Evolutionary conservation across 2,888 invertebrate genomes (phyloP).

Genomic region (Lobophora halterata): DNA sequence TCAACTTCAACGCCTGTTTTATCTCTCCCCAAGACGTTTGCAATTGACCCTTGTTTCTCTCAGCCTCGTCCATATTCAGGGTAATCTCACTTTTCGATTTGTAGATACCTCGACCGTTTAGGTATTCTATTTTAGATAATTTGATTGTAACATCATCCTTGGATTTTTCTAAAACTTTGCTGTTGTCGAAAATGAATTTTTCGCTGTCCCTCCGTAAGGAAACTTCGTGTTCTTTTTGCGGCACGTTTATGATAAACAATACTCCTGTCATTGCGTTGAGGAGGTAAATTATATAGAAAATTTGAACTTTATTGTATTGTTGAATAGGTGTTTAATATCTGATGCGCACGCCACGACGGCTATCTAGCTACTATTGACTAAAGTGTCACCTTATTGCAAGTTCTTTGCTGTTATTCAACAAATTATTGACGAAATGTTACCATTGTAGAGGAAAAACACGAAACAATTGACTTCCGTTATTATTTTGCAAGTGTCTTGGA

Average conservation of each 20-base stretch:
- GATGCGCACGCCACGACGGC: conserved; percentile 20
- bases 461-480: conserved; percentile 49
- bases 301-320: too few species aligned
- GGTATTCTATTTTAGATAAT: conserved; percentile 42
- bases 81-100: conserved; percentile 48
- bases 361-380: conserved; percentile 16
- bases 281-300: conserved; percentile 3
- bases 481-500: conserved; percentile 22
- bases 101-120: conserved; percentile 31
- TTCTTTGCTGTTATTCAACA: conserved; percentile 25
- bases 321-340: too few species aligned
- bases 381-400: conserved; percentile 34
- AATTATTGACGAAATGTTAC: conserved; percentile 35
- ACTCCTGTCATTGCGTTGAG: conserved; percentile 76
- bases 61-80: conserved; percentile 30
- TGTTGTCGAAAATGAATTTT: conserved; percentile 18
- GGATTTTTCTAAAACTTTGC: conserved; percentile 30
- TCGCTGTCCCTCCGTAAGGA: conserved; percentile 43
- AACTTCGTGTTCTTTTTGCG: conserved; percentile 74
- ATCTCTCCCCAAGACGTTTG: conserved; percentile 51
- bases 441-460: conserved; percentile 39
- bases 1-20: conserved; percentile 46
- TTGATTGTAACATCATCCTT: conserved; percentile 36
- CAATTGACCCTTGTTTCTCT: conserved; percentile 32
- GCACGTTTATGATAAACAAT: conserved; percentile 80